Evolutionary conservation across 2,113 vertebrate genomes (phyloP).

Genomic region (Ariopsis seemanni): DNA sequence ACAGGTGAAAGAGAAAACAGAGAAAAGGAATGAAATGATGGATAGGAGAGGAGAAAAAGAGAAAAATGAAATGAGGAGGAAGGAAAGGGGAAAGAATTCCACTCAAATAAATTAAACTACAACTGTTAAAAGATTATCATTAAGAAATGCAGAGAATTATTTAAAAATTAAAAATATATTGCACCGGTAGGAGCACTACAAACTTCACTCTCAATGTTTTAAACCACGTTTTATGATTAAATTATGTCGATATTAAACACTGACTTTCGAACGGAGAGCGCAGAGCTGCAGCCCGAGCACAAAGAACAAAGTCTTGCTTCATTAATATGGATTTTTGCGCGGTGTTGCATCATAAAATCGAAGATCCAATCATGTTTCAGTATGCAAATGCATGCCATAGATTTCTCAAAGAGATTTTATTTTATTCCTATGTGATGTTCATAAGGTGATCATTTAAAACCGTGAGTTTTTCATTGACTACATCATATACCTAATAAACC

Average conservation of each 20-base stretch:
- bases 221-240: background rate
- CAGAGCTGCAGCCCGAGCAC: background rate
- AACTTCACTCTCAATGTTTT: no score
- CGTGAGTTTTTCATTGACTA: background rate
- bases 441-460: background rate
- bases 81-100: background rate
- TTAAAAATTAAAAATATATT: no score
- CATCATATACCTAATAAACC: constrained; percentile 4
- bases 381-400: constrained; percentile 34
- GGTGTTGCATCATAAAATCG: background rate
- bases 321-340: no score
- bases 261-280: background rate
- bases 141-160: no score
- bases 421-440: background rate
- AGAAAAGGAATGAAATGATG: background rate
- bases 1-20: no score
- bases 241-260: background rate
- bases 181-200: no score
- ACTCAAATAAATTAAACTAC: no score
- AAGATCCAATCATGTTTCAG: background rate
- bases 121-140: no score
- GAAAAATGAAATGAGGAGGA: background rate
- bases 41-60: background rate
- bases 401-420: background rate
- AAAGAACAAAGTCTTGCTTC: background rate